Evolutionary conservation across 2,888 invertebrate species (phyloP), one percentile per base, ranked within the genome.

Genomic region (Drosophila kanekoi): DNA sequence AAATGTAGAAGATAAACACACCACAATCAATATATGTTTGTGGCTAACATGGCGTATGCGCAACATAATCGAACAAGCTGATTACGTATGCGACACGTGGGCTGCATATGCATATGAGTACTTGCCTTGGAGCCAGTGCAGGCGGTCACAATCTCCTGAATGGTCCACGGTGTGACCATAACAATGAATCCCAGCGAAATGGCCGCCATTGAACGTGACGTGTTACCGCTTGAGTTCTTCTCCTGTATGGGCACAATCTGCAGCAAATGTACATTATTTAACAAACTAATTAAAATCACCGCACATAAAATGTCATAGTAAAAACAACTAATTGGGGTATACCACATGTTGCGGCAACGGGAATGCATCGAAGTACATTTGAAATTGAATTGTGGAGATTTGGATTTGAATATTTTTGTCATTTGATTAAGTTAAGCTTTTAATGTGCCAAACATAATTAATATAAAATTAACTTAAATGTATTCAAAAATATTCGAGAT

Each of bases 161-260:
- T 97, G 51, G 97, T 97, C 94, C 97, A 97, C 44, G 97, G 97
- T 66, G 97, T 97, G 77, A 97, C 97, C 94, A 97, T 95, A 64
- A 97, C 97, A 90, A 97, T 97, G 93, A 97, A 97, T 63, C 97
- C 97, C 89, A 97, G 93, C 67, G 97, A 97, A 95, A 97, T 97
- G 53, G 97, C 97, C 0, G 97, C 97, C 97, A 97, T 97, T 72
- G 97, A 97, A 84, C 97, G 94, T 41, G 97, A 97, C 14, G 97
- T 96, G 78, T 95, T 95, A 51, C 96, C 96, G 86, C 96, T 94
- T 60, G 96, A 95, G 74, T 90, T 90, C 83, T 96, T 91, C 75
- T 92, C 92, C 72, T 91, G 93, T 90, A 91, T 91, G 49, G 92
- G 91, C 28, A 91, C 91, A 75, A 92, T 91, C 92, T 92, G 78